phyloP scores from a whole-genome alignment of 2,113 vertebrate genomes.

The Tyto alba region DNA sequence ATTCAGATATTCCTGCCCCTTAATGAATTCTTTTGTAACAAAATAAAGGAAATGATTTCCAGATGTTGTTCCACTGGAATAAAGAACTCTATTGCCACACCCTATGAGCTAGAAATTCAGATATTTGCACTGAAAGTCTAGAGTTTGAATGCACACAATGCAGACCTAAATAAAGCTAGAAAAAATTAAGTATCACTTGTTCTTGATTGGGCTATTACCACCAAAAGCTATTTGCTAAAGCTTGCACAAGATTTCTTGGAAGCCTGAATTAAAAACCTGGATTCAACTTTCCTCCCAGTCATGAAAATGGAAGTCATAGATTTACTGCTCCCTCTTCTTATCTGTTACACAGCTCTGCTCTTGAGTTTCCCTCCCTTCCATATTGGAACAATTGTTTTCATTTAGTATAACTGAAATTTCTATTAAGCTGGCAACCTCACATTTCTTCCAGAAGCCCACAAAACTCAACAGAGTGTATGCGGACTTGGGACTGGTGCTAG shows the following conservation, averaged over 20 bases:
- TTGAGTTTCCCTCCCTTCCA: background rate
- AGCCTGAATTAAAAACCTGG: background rate
- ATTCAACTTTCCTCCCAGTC: background rate
- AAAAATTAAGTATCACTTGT: background rate
- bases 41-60: background rate
- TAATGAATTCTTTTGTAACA: background rate
- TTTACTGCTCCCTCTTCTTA: background rate
- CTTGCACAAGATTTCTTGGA: background rate
- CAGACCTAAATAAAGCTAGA: background rate
- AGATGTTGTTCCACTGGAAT: conserved; percentile 14
- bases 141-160: background rate
- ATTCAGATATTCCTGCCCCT: background rate
- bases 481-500: background rate
- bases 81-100: background rate
- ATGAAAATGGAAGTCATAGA: background rate
- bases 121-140: background rate
- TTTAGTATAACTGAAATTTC: background rate
- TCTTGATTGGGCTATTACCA: background rate
- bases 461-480: background rate
- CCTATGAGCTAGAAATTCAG: background rate
- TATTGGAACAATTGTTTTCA: background rate
- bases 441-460: background rate
- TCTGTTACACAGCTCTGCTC: background rate
- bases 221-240: background rate
- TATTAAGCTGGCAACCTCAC: background rate